Evolutionary conservation across 1,140 invertebrate species (phyloP), one percentile per base, ranked within the genome.

Genomic region (Nomia melanderi): DNA sequence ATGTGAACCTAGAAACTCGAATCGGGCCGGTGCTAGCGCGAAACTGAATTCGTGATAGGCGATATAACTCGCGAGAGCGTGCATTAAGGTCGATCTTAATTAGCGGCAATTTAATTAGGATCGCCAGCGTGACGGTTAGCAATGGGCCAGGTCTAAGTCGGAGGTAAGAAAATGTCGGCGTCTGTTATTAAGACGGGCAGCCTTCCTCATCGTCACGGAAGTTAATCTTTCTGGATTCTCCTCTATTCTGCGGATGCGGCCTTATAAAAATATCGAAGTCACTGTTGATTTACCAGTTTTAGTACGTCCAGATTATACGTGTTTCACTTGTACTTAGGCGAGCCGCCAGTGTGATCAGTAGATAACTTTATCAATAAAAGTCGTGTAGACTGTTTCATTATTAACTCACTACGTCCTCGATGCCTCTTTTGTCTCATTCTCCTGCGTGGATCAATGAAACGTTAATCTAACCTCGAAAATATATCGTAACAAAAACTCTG

Each of bases 61-160:
- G 81, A 86, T 84, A 83, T 87, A 89, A 87, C 86, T 76, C 73
- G 81, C 86, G 86, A 87, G 85, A 88, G 88, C 85, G 86, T 86
- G 83, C 88, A 91, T 91, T 90, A 90, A 91, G 90, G 88, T 90
- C 87, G 90, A 90, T 92, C 87, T 91, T 92, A 92, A 92, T 92
- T 91, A 90, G 89, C 79, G 78, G 87, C 89, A 89, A 91, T 91
- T 90, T 91, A 91, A 92, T 92, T 91, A 92, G 90, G 86, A 88
- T 90, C 89, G 80, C 63, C 87, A 88, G 90, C 90, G 91, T 92
- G 90, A 91, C 90, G 91, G 88, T 87, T 89, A 66, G 83, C 85
- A 84, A 88, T 89, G 79, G 82, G 86, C 82, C 84, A 84, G 86
- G 84, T 87, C 87, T 79, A 81, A 89, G 85, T 82, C 86, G 79